Conservation (phyloP, 2,888 invertebrate species). For the Cordilura impudica region DNA sequence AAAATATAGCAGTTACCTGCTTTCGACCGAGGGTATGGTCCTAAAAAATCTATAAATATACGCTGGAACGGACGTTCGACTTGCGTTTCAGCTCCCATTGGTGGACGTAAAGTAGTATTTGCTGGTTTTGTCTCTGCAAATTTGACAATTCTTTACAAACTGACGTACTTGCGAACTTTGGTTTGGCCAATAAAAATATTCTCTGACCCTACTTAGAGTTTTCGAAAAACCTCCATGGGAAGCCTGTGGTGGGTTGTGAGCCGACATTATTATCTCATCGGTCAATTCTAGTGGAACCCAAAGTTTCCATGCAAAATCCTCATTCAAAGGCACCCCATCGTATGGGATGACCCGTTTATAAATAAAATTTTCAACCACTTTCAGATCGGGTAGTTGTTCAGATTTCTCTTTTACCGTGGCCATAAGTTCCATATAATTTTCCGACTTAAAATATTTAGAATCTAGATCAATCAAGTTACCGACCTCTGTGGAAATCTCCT, state of each 20-base stretch:
- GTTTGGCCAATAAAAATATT: constrained; percentile 14
- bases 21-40: not conserved
- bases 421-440: not conserved
- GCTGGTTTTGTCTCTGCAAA: constrained; percentile 12
- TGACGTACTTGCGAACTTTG: constrained; percentile 7
- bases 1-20: not conserved
- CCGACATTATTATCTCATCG: not conserved
- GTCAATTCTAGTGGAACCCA: not conserved
- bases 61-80: not conserved
- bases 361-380: not conserved
- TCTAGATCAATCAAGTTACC: not conserved
- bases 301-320: not conserved
- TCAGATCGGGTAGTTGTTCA: not conserved
- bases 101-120: constrained; percentile 29
- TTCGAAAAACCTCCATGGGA: not conserved
- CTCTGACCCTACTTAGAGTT: not conserved
- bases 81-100: constrained; percentile 23
- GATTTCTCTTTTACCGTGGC: not conserved
- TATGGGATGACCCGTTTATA: too few species aligned
- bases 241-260: constrained; percentile 12
- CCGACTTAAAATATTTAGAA: too few species aligned
- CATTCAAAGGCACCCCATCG: not conserved
- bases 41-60: not conserved
- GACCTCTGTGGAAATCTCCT: not conserved
- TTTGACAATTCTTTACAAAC: too few species aligned